Evolutionary conservation across 2,797 vertebrate genomes (phyloP), one percentile per base, ranked within the genome.

Genomic region (Gila robusta): DNA sequence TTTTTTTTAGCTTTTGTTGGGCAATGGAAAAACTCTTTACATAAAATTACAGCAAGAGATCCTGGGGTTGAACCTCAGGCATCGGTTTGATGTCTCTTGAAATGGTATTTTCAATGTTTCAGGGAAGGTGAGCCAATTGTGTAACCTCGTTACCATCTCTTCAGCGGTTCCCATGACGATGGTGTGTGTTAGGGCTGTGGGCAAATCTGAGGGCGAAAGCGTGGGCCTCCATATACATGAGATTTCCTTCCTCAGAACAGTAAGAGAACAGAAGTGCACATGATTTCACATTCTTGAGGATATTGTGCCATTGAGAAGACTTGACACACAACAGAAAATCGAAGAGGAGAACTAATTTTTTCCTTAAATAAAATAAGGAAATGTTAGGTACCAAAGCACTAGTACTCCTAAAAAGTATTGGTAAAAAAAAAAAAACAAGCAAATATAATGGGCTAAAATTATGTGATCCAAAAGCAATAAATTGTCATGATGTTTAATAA

Each of bases 191-290:
- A n/a, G 16, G 66, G 28, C 47, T 81, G 79, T 71, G 79, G 79
- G 47, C 67, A 81, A 70, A 81, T 39, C 66, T 78, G 17, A 84
- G 35, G 62, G 64, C 5, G 35, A 78, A 70, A 78, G 73, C 23
- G 47, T 78, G 64, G 64, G 83, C 73, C 74, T 70, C 35, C 19
- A 44, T 52, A 85, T 56, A 71, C 82, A 74, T 76, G 41, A 84
- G 54, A 62, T 39, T 71, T 79, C 28, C 86, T 79, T 83, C 56
- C 86, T 78, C 66, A n/a, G 23, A 44, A 41, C n/a, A 35, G 35
- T 41, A 32, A 23, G 11, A 84, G 35, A 54, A 41, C 64, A 84
- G 49, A 66, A 79, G 64, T 32, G 26, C 49, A 59, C n/a, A 23
- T 62, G n/a, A 44, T 62, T 79, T 62, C 54, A 79, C 23, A n/a